Conservation (phyloP, 2,797 vertebrate genomes). For the Aeoliscus strigatus region DNA sequence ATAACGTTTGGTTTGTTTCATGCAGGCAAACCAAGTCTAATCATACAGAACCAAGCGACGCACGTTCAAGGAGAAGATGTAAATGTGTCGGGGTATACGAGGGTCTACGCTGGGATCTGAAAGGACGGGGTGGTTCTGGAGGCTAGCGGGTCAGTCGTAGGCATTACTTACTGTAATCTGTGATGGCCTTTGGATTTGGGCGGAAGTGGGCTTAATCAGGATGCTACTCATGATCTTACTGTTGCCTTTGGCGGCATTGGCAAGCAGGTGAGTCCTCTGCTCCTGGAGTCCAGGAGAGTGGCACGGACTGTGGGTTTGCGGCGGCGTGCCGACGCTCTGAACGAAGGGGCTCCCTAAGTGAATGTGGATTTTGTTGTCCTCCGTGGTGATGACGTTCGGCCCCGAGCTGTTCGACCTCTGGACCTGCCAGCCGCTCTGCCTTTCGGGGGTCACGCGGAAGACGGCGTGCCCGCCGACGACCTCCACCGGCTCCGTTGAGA, state of each 20-base stretch:
- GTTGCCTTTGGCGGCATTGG: slow-evolving; percentile 81
- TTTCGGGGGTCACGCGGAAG: slow-evolving; percentile 89
- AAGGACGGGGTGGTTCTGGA: slow-evolving; percentile 52
- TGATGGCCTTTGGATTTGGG: slow-evolving; percentile 88
- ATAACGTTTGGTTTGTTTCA: slow-evolving; percentile 73
- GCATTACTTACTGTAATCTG: slow-evolving; percentile 99
- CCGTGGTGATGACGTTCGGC: slow-evolving; percentile 93
- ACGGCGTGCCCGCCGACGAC: slow-evolving; percentile 81
- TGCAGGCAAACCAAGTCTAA: slow-evolving; percentile 78
- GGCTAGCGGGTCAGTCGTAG: slow-evolving; percentile 80
- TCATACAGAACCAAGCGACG: slow-evolving; percentile 71
- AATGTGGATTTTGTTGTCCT: slow-evolving; percentile 99
- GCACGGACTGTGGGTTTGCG: slow-evolving; percentile 76
- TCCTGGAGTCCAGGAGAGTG: slow-evolving; percentile 75
- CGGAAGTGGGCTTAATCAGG: slow-evolving; percentile 92
- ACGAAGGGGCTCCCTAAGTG: slow-evolving; percentile 91
- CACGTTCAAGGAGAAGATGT: slow-evolving; percentile 44
- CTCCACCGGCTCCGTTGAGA: slow-evolving; percentile 81
- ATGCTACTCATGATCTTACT: slow-evolving; percentile 98
- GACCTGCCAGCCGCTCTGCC: slow-evolving; percentile 88
- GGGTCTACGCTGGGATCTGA: slow-evolving; percentile 55
- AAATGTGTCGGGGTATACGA: slow-evolving; percentile 53
- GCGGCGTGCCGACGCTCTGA: slow-evolving; percentile 77
- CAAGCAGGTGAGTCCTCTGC: slow-evolving; percentile 81
- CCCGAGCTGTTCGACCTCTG: slow-evolving; percentile 91